Base-by-base conservation (phyloP, 2,888 invertebrate species). In the Dromius quadrimaculatus region DNA sequence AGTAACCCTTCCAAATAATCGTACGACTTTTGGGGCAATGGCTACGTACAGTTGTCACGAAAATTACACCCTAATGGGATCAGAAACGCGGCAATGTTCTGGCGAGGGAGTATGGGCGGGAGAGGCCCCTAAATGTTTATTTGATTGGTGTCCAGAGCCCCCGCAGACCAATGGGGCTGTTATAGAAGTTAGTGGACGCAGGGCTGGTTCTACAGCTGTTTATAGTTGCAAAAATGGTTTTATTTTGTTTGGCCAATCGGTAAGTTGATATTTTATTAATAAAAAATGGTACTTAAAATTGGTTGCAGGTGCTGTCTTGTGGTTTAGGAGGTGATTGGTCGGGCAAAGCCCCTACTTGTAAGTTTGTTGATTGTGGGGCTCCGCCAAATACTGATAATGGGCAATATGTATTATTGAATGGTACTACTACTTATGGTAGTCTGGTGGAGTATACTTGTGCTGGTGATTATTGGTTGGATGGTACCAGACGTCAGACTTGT, bases 141-240 rank as follows among this genome's bases (percentile, higher is more conserved):
- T 92, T 79, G 90, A 94, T 82, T 91, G 95, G 94, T 95, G 95
- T 79, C 92, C 93, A 0, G 92, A 92, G 73, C 94, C 95, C 0
- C 91, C 91, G 0, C 85, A 87, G 28, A 90, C 94, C 1, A 85
- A 89, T 4, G 95, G 95, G 0, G 94, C 93, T 1, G 83, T 88
- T 0, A 91, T 94, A 0, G 81, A 85, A 0, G 87, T 88, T 4
- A 87, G 87, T 0, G 93, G 94, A 1, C 90, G 89, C 74, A 88
- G 92, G 72, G 91, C 92, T 1, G 94, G 94, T 1, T 92, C 93
- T 0, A 88, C 90, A 0, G 93, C 94, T 0, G 89, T 88, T 0
- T 96, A 95, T 78, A 85, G 86, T 2, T 96, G 95, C 76, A 90
- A 92, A 77, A 86, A 90, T 72, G 96, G 95, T 62, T 94, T 93